Conservation (phyloP, 2,888 invertebrate species). For the Mayetiola destructor region DNA sequence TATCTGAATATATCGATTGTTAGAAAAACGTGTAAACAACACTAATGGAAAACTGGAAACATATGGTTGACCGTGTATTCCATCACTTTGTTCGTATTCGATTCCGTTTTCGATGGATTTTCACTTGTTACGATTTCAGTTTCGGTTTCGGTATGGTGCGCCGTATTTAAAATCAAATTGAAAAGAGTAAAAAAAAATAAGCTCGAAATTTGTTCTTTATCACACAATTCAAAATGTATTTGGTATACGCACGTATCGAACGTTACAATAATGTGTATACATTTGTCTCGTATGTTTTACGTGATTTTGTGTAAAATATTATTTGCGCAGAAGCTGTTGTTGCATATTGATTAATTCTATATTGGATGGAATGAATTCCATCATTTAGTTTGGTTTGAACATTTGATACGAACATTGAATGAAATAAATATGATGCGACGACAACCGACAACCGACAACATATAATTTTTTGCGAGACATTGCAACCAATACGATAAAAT, state of each 20-base stretch:
- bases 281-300: not conserved
- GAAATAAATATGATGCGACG: too few relatives aligned
- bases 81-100: not conserved
- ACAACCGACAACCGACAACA: too few relatives aligned
- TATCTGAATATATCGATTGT: slow-evolving; percentile 1
- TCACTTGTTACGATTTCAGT: not conserved
- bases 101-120: not conserved
- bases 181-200: not conserved
- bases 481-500: too few relatives aligned
- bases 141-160: not conserved
- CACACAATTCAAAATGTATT: not conserved
- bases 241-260: slow-evolving; percentile 8
- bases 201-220: not conserved
- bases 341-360: slow-evolving; percentile 7
- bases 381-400: too few relatives aligned
- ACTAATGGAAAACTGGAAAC: too few relatives aligned
- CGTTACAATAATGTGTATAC: not conserved
- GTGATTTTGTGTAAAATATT: not conserved
- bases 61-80: too few relatives aligned
- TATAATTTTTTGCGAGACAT: too few relatives aligned
- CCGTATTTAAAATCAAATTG: not conserved
- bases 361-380: not conserved
- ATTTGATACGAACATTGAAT: too few relatives aligned
- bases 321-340: slow-evolving; percentile 11
- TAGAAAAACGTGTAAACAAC: slow-evolving; percentile 1